Evolutionary conservation across 2,113 vertebrate genomes (phyloP).

Genomic region (Daubentonia madagascariensis): DNA sequence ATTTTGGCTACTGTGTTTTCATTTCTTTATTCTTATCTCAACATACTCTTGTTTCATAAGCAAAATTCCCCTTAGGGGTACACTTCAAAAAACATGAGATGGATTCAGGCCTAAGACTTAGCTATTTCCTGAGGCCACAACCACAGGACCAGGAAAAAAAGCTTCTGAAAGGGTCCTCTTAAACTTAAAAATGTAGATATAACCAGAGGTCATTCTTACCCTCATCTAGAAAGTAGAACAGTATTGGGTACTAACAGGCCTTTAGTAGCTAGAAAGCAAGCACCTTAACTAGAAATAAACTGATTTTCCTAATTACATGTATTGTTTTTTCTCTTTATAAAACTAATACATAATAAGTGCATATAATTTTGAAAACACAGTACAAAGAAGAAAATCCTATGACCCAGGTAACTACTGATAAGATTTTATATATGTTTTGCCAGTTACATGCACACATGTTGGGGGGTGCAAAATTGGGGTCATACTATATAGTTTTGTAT

Average conservation of each 20-base stretch:
- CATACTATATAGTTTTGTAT: constrained; percentile 58
- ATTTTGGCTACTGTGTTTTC: constrained; percentile 76
- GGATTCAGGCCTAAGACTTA: constrained; percentile 60
- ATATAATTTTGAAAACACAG: constrained; percentile 67
- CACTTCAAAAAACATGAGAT: constrained; percentile 62
- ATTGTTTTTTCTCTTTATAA: constrained; percentile 59
- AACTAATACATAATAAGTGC: constrained; percentile 66
- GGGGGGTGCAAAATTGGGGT: constrained; percentile 61
- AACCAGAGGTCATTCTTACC: constrained; percentile 55
- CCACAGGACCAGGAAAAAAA: constrained; percentile 48
- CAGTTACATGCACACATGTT: constrained; percentile 66
- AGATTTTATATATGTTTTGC: constrained; percentile 65
- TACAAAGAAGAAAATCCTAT: constrained; percentile 69
- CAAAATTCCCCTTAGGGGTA: constrained; percentile 61
- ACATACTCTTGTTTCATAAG: constrained; percentile 72
- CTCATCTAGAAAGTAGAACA: constrained; percentile 60
- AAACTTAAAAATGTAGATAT: constrained; percentile 62
- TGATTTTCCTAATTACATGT: constrained; percentile 60
- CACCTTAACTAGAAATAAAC: constrained; percentile 68
- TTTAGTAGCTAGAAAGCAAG: constrained; percentile 56
- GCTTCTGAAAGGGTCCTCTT: constrained; percentile 55
- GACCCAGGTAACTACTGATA: constrained; percentile 69
- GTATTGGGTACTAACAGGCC: constrained; percentile 28
- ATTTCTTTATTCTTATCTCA: constrained; percentile 73
- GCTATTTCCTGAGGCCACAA: constrained; percentile 62